Evolutionary conservation across 2,113 vertebrate genomes (phyloP).

Genomic region (Vulpes lagopus): DNA sequence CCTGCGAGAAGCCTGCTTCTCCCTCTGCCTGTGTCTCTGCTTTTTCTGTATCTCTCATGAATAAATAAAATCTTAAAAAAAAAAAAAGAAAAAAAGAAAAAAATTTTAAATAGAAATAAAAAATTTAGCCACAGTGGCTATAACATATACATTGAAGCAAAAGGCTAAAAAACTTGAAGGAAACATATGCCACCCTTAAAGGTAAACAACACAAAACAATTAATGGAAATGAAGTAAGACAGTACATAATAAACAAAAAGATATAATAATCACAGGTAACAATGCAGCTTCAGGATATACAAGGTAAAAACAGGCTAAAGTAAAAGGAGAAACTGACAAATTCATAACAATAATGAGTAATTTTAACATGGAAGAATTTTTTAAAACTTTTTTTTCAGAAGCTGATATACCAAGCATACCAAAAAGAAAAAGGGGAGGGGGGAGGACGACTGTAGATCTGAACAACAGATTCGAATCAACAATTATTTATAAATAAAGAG

Average conservation of each 20-base stretch:
- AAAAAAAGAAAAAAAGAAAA: not conserved
- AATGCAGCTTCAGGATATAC: not conserved
- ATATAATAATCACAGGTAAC: not conserved
- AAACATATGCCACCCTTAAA: not conserved
- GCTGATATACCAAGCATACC: not conserved
- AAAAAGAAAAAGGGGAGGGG: not conserved
- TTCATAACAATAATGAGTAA: not conserved
- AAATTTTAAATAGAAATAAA: not conserved
- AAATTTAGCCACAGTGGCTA: not conserved
- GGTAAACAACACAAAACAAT: not conserved
- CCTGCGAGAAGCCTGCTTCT: too few relatives aligned
- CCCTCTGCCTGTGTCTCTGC: too few relatives aligned
- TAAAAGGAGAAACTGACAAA: not conserved
- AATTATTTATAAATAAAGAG: not conserved
- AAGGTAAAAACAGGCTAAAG: not conserved
- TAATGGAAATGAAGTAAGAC: not conserved
- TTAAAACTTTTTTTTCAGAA: not conserved
- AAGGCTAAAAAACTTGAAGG: not conserved
- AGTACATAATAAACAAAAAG: not conserved
- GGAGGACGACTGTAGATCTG: not conserved
- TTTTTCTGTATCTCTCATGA: too few relatives aligned
- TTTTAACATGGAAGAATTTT: constrained; percentile 17
- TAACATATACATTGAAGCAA: not conserved
- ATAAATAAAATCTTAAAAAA: too few relatives aligned
- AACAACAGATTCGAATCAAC: not conserved